Conservation (phyloP, 2,888 invertebrate genomes). For the Copidosoma aretas region DNA sequence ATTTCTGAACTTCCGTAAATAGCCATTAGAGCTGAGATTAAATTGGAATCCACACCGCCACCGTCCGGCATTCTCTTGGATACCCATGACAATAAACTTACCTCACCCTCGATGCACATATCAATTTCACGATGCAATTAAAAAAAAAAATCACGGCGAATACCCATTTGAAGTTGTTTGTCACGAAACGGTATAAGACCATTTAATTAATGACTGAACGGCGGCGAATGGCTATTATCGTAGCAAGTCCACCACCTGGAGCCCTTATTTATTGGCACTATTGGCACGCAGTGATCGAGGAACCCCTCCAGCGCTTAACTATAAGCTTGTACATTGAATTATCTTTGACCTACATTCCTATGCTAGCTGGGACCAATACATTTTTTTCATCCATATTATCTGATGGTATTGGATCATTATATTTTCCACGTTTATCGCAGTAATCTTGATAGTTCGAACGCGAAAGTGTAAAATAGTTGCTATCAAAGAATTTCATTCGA, state of each 20-base stretch:
- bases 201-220: constrained; percentile 22
- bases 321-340: constrained; percentile 27
- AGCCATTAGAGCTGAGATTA: not conserved
- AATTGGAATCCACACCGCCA: not conserved
- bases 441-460: not conserved
- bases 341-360: constrained; percentile 29
- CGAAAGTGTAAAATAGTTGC: not conserved
- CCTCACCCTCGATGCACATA: not conserved
- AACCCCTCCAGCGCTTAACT: not conserved
- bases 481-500: not conserved
- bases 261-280: constrained; percentile 29
- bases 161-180: not conserved
- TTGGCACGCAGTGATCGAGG: constrained; percentile 30
- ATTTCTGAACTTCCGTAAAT: not conserved
- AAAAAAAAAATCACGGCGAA: not conserved
- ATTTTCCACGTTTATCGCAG: not conserved
- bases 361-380: not conserved
- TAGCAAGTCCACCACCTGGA: not conserved
- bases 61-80: too few relatives aligned
- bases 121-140: not conserved
- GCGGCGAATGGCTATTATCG: constrained; percentile 12
- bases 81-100: too few relatives aligned
- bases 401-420: too few relatives aligned
- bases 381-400: constrained; percentile 2
- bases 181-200: not conserved